Evolutionary conservation across 2,888 invertebrate genomes (phyloP).

Genomic region (Leptinotarsa peninsularis): DNA sequence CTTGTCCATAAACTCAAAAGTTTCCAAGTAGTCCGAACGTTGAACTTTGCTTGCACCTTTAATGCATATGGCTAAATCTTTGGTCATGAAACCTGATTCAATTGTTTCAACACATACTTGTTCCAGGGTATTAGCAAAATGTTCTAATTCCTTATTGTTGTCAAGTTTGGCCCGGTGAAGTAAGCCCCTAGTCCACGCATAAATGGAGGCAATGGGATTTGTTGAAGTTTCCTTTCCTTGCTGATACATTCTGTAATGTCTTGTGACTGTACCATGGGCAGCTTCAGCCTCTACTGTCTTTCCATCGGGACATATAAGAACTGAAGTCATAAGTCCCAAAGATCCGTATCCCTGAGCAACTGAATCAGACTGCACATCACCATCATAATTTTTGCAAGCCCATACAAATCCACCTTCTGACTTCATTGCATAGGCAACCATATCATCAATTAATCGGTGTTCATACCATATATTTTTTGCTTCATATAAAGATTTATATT

Average conservation of each 20-base stretch:
- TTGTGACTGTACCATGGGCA: slow-evolving; percentile 87
- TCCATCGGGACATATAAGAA: slow-evolving; percentile 96
- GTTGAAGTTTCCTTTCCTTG: slow-evolving; percentile 98
- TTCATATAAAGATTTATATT: slow-evolving; percentile 89
- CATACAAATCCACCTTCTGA: slow-evolving; percentile 99
- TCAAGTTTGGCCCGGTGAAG: slow-evolving; percentile 95
- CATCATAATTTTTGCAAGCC: slow-evolving; percentile 99
- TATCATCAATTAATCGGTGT: slow-evolving; percentile 97
- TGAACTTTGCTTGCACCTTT: slow-evolving; percentile 88
- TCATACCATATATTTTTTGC: slow-evolving; percentile 93
- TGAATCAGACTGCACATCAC: slow-evolving; percentile 98
- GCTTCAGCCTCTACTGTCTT: slow-evolving; percentile 98
- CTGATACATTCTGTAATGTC: slow-evolving; percentile 77
- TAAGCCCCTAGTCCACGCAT: slow-evolving; percentile 92
- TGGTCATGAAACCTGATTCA: slow-evolving; percentile 95
- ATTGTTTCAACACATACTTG: slow-evolving; percentile 94
- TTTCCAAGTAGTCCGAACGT: slow-evolving; percentile 91
- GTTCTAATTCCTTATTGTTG: slow-evolving; percentile 78
- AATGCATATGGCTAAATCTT: slow-evolving; percentile 97
- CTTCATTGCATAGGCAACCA: slow-evolving; percentile 99
- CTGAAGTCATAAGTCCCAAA: slow-evolving; percentile 97
- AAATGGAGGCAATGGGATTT: slow-evolving; percentile 98
- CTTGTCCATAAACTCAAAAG: slow-evolving; percentile 97
- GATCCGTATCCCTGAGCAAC: slow-evolving; percentile 94
- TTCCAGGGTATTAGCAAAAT: slow-evolving; percentile 90